Base-by-base conservation (phyloP, 2,113 vertebrate species). In the Triplophysa tibetana region DNA sequence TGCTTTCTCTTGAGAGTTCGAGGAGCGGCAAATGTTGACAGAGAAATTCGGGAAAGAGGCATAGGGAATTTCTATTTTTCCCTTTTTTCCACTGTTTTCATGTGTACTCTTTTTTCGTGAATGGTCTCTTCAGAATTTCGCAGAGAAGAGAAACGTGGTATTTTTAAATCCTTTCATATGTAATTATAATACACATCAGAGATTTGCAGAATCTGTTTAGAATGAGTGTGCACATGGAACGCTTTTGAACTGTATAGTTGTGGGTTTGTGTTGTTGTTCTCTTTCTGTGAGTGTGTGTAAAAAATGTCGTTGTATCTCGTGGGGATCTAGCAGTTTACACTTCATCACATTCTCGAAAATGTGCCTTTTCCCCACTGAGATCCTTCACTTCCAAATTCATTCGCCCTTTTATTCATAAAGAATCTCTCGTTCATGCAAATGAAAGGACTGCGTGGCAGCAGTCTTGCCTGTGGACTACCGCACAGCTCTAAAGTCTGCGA, bases 151-250 rank as follows among this genome's bases (percentile, higher is more conserved):
- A 87, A 82, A 86, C 86, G 67, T 63, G 26, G 79, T 89, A 92
- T 92, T 90, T 92, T 90, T 90, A 90, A 88, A 83, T 66, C 74
- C 85, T 91, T 91, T 91, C 80, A 89, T 89, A 85, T 89, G 83
- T 87, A 79, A 91, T 93, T 92, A 90, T 80, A 86, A 90, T 91
- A 88, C 90, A 88, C 83, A 90, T 86, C 88, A 75, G 70, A 84
- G 82, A 85, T 91, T 86, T 85, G 86, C 85, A 73, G 82, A 81
- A 82, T 86, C 86, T 85, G 87, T 89, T 92, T 83, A 90, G 80
- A 82, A 58, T 67, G 11, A 70, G 1, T 60, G 58, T 65, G 65
- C n/a, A 63, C 69, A 45, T 56, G 41, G 70, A 63, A 58, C 10
- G 26, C 38, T 64, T 52, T 77, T 69, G 63, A 38, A 82, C 78